A percentile compares a stretch with the other conserved stretches of the same genome.
Evolutionary conservation across 2,113 vertebrate genomes (phyloP).

Genomic region (Dinomys branickii): DNA sequence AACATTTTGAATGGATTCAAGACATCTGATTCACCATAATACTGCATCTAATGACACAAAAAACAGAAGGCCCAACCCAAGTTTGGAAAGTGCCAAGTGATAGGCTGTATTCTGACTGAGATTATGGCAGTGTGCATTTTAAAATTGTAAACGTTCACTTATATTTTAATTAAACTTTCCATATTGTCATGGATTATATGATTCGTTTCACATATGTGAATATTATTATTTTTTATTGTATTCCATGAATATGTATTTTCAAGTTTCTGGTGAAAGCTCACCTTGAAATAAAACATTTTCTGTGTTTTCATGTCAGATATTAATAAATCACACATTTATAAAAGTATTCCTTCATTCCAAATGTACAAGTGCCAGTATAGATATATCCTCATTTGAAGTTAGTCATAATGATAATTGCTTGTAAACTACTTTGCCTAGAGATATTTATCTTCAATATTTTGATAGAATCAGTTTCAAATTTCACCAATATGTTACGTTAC

Average conservation of each 20-base stretch:
- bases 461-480: conserved; percentile 13
- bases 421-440: background rate
- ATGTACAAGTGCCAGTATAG: background rate
- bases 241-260: background rate
- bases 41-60: background rate
- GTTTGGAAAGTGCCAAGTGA: background rate
- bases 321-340: conserved; percentile 41
- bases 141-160: background rate
- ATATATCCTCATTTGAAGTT: background rate
- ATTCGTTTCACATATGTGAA: background rate
- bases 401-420: background rate
- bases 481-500: background rate
- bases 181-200: background rate
- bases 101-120: background rate
- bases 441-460: background rate
- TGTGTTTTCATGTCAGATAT: background rate
- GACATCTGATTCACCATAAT: background rate
- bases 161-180: background rate
- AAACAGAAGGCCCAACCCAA: background rate
- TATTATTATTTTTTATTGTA: background rate
- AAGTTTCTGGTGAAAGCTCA: background rate
- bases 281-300: conserved; percentile 3
- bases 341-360: conserved; percentile 2
- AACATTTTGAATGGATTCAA: background rate
- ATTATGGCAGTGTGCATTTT: background rate